Base-by-base conservation (phyloP, 2,888 invertebrate genomes). In the Dendrolimus houi region DNA sequence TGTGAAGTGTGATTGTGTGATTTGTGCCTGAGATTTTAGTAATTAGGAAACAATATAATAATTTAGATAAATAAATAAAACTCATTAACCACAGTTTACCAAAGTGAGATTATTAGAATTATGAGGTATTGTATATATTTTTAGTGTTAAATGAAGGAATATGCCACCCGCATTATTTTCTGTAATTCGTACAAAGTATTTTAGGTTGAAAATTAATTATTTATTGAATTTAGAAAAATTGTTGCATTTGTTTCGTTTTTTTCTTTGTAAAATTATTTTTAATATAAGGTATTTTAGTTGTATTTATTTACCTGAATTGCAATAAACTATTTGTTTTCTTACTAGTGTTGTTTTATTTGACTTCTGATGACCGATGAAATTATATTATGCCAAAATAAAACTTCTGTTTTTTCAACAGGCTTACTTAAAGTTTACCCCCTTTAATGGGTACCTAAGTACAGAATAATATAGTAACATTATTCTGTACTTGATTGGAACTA, bases 71-170 rank as follows among this genome's bases (percentile, higher is more conserved):
- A 67, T 68, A 63, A 70, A 69, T 61, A 66, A 70, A 84, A 82
- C 83, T 77, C 79, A 84, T 83, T 86, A 87, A 91, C 91, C 91
- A 91, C 91, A 91, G 91, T 91, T 89, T 91, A 91, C 91, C 91
- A 91, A 91, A 91, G 91, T 91, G 91, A 91, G 91, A 91, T 91
- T 91, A 91, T 90, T 91, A 90, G 86, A 71, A 60, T 74, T 81
- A 75, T 71, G 70, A 60, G 71, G 70, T 66, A 67, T 60, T 86
- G 85, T 85, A 84, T 67, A 83, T 82, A 83, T 66, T 69, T 64
- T 64, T 56, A 54, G 67, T 67, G 56, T 63, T 52, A 64, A 64
- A 10, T 52, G 29, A 41, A 41, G 47, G 29, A 62, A 64, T 71
- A 71, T 70, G 73, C 74, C 85, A 88, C 88, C 89, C 88, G 89